A percentile compares a stretch with the other conserved stretches of the same genome.
phyloP scores from a whole-genome alignment of 2,888 invertebrate species.

The Temnothorax ravouxi region DNA sequence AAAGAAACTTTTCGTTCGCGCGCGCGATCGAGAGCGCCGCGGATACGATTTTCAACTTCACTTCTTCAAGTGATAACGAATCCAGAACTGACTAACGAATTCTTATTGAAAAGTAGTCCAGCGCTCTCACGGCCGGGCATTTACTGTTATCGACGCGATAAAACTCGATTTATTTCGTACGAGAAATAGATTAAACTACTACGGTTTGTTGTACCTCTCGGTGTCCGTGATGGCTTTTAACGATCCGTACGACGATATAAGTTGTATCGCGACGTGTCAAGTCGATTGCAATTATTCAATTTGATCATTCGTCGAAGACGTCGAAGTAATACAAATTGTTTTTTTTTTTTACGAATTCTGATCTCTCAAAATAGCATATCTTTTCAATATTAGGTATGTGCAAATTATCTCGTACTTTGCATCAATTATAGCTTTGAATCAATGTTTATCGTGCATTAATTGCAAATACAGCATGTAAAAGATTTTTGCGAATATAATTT shows the following conservation, averaged over 20 bases:
- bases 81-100: slow-evolving; percentile 58
- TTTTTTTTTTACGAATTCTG: background rate
- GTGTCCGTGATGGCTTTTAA: slow-evolving; percentile 16
- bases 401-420: background rate
- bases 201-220: slow-evolving; percentile 55
- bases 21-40: slow-evolving; percentile 31
- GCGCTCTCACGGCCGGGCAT: background rate
- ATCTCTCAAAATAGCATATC: background rate
- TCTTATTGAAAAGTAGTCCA: slow-evolving; percentile 57
- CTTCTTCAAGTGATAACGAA: slow-evolving; percentile 23
- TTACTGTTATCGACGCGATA: slow-evolving; percentile 58
- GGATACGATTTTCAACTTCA: slow-evolving; percentile 50
- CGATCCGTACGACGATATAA: slow-evolving; percentile 11
- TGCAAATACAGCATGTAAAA: background rate
- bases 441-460: background rate
- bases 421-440: background rate
- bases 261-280: slow-evolving; percentile 13
- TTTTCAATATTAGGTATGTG: background rate
- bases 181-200: slow-evolving; percentile 58
- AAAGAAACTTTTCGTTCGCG: background rate
- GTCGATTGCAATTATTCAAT: slow-evolving; percentile 9
- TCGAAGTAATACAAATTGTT: background rate
- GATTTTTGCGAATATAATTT: background rate
- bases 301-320: background rate
- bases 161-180: slow-evolving; percentile 62